phyloP scores from a whole-genome alignment of 2,888 invertebrate species.

The Sesamia inferens region DNA sequence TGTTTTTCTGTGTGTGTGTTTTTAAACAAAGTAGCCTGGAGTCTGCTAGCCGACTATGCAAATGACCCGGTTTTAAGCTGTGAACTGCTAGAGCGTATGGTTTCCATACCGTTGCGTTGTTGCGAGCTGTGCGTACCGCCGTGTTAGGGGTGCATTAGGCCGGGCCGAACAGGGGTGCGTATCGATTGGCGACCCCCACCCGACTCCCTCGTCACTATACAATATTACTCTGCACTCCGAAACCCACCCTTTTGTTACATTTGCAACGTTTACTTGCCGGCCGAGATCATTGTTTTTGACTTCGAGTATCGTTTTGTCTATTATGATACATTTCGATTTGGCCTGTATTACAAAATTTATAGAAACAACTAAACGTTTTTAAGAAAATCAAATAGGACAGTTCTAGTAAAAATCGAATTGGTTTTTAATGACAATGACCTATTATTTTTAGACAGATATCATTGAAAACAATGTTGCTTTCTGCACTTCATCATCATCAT shows the following conservation, averaged over 20 bases:
- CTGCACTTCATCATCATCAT: no score
- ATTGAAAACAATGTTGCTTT: neutral
- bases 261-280: constrained; percentile 77
- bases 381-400: neutral
- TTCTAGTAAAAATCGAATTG: neutral
- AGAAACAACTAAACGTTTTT: neutral
- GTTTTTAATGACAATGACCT: neutral
- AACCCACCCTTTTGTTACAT: constrained; percentile 82
- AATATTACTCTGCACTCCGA: constrained; percentile 78
- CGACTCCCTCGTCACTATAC: constrained; percentile 76
- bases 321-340: neutral
- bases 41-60: constrained; percentile 38
- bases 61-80: constrained; percentile 64
- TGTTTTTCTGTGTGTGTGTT: constrained; percentile 31
- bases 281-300: constrained; percentile 76
- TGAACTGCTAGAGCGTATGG: constrained; percentile 57
- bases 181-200: constrained; percentile 83
- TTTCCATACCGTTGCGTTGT: constrained; percentile 66
- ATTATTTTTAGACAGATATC: neutral
- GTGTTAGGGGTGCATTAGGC: constrained; percentile 84
- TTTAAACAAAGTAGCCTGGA: constrained; percentile 34
- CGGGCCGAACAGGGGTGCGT: constrained; percentile 81
- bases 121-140: constrained; percentile 56
- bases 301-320: constrained; percentile 51
- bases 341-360: neutral